Evolutionary conservation across 2,888 invertebrate species (phyloP).

Genomic region (Folsomia candida): DNA sequence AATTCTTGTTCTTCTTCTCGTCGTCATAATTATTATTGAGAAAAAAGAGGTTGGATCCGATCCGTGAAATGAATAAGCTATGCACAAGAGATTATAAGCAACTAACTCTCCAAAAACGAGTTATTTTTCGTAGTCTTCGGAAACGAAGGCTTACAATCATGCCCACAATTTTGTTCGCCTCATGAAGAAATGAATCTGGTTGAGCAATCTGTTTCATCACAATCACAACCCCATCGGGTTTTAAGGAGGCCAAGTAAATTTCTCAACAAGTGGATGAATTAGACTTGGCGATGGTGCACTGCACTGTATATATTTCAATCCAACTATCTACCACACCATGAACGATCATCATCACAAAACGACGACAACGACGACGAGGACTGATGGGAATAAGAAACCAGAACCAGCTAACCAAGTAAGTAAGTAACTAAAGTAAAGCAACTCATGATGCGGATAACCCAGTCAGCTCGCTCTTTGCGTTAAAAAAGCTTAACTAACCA

Average conservation of each 20-base stretch:
- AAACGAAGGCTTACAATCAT: too few species aligned
- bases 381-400: too few species aligned
- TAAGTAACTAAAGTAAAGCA: not conserved
- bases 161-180: too few species aligned
- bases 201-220: conserved; percentile 29
- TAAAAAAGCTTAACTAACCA: too few species aligned
- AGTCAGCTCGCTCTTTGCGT: not conserved
- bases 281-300: not conserved
- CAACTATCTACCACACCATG: not conserved
- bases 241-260: conserved; percentile 22
- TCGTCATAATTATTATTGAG: too few species aligned
- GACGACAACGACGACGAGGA: too few species aligned
- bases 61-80: not conserved
- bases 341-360: not conserved
- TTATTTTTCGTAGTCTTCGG: not conserved
- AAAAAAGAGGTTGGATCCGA: too few species aligned
- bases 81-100: not conserved
- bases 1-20: too few species aligned
- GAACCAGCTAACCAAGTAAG: not conserved
- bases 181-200: conserved; percentile 14
- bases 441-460: not conserved
- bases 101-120: too few species aligned
- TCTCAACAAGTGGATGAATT: not conserved
- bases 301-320: too few species aligned
- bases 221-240: conserved; percentile 15